Base-by-base conservation (phyloP, 2,888 invertebrate species). In the Conistra vaccinii region DNA sequence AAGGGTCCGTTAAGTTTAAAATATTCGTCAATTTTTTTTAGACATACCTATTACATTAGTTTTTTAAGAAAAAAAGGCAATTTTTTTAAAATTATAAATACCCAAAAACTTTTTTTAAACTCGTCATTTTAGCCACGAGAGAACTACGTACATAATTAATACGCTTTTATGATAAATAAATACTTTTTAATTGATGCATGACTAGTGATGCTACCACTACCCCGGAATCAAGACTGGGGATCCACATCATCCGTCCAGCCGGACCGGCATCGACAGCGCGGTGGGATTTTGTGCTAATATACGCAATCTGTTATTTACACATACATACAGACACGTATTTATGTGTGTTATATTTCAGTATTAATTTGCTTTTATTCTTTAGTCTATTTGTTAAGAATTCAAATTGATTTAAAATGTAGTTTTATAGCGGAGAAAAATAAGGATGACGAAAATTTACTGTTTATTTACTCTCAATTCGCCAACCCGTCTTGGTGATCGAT, bases 211-310 rank as follows among this genome's bases (percentile, higher is more conserved):
- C 86, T 88, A 73, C 75, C 92, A 48, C 81, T 93, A 92, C 90
- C 7, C 29, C 67, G 75, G 71, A 81, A 89, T 87, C 70, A 80
- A 80, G 73, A 75, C 39, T 63, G 61, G 72, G 84, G 81, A 81
- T 78, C 72, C 85, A 79, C 83, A 85, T 89, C 86, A 88, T 88
- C 88, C 84, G 83, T 81, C 81, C 48, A 48, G 23, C 23, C 67
- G 76, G 73, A 57, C 55, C 51, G 62, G 26, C 57, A 60, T 42
- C 14, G 42, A 14, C 42, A 42, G 42, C 14, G 71, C 66, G 60
- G 76, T 82, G 85, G 90, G 91, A 90, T 91, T 91, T 89, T 87
- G 83, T 83, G 83, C 85, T 91, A 90, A 91, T 91, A 87, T 89
- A 90, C 87, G 85, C 87, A 91, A 91, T 91, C 86, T 89, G 89